A percentile compares a stretch with the other conserved stretches of the same genome.
Evolutionary conservation across 2,113 vertebrate species (phyloP).

Genomic region (Cettia cetti): DNA sequence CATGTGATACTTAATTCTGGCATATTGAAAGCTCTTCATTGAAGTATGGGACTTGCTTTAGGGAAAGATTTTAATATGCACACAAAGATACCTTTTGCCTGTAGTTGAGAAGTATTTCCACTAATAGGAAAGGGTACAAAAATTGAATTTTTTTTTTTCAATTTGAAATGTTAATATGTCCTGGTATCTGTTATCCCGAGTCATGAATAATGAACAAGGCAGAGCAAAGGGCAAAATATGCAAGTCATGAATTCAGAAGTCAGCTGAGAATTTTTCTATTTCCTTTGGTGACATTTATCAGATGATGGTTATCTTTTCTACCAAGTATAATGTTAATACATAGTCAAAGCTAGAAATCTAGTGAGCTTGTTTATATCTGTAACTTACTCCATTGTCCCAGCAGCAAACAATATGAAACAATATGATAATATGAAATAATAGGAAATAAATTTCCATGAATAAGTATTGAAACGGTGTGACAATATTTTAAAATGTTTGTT

Average conservation of each 20-base stretch:
- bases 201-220: neutral
- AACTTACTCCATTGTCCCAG: neutral
- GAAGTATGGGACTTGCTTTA: neutral
- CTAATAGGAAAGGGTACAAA: neutral
- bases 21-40: neutral
- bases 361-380: neutral
- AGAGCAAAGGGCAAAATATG: slow-evolving; percentile 19
- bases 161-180: neutral
- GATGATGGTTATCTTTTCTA: neutral
- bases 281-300: neutral
- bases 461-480: neutral
- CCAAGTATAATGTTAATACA: neutral
- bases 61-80: neutral
- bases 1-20: neutral
- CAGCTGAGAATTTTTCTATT: neutral
- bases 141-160: neutral
- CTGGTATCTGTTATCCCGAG: neutral
- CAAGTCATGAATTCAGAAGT: slow-evolving; percentile 14
- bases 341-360: neutral
- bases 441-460: neutral
- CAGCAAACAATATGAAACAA: neutral
- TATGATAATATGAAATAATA: neutral
- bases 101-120: neutral
- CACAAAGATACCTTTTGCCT: neutral
- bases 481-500: neutral